These are phyloP conservation scores for Actinostola sp. DNA, from an alignment of 92 coral and sea anemone species.

Conservation along the genomic window DNA sequence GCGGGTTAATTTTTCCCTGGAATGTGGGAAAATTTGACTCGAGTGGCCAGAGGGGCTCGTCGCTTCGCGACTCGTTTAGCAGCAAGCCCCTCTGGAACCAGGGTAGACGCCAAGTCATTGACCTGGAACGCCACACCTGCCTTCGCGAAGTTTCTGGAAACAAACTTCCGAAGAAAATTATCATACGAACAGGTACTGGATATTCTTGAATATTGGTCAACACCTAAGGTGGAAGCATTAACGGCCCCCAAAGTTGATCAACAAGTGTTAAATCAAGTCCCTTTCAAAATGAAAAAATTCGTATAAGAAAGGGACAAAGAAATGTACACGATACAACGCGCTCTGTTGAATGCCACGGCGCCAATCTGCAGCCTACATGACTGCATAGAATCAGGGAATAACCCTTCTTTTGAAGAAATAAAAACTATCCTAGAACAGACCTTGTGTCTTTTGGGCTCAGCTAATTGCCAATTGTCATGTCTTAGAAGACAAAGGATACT, in stretches of 20 bases:
- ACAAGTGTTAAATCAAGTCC: constrained; percentile 39
- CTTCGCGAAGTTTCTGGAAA: constrained; percentile 36
- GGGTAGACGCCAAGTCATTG: no score
- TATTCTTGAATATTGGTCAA: constrained; percentile 32
- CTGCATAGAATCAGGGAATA: constrained; percentile 16
- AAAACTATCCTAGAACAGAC: constrained; percentile 35
- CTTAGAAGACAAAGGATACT: constrained; percentile 41
- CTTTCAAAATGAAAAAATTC: constrained; percentile 19
- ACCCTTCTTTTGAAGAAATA: constrained; percentile 27
- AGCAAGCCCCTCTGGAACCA: no score
- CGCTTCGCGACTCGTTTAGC: no score
- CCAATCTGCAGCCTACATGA: constrained; percentile 42
- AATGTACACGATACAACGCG: constrained; percentile 27
- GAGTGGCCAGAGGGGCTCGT: no score
- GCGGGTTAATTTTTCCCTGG: no score
- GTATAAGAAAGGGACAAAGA: constrained; percentile 30
- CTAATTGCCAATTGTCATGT: constrained; percentile 29
- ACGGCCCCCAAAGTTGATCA: constrained; percentile 29
- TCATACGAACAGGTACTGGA: constrained; percentile 34
- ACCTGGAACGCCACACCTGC: constrained; percentile 9
- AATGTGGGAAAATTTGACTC: no score
- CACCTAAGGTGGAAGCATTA: constrained; percentile 39
- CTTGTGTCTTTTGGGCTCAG: constrained; percentile 42
- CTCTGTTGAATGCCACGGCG: constrained; percentile 26
- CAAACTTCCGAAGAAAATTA: constrained; percentile 36